These are phyloP conservation scores for Narcine bancroftii DNA, from an alignment of 2,113 vertebrate genomes.

Conservation along the genomic window DNA sequence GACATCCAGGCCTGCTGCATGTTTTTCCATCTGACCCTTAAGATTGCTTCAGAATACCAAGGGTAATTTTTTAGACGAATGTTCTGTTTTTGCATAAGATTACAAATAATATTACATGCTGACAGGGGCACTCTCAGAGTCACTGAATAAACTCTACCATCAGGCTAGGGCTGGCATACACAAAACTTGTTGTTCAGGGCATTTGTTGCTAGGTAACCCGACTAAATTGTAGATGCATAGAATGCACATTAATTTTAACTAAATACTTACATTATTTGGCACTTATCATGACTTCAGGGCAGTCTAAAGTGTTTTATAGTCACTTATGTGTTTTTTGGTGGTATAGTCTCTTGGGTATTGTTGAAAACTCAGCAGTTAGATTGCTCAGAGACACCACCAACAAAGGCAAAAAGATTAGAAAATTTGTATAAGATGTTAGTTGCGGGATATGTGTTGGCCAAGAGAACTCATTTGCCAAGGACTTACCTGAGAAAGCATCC, in stretches of 20 bases:
- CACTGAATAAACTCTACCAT: neutral
- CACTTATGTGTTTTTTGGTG: neutral
- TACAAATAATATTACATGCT: neutral
- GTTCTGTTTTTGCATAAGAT: neutral
- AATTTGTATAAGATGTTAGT: neutral
- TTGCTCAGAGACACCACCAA: neutral
- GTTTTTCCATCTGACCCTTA: conserved; percentile 15
- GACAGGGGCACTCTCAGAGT: neutral
- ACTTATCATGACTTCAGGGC: neutral
- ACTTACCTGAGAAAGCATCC: neutral
- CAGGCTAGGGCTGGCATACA: neutral
- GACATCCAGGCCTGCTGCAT: neutral
- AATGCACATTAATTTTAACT: neutral
- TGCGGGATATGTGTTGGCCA: neutral
- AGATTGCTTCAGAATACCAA: neutral
- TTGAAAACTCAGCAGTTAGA: neutral
- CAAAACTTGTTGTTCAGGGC: neutral
- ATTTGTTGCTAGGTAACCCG: conserved; percentile 22
- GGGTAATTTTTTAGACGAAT: neutral
- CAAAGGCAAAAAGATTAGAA: neutral
- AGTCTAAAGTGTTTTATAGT: neutral
- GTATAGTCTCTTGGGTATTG: neutral
- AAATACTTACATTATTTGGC: conserved; percentile 9
- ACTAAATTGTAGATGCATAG: neutral
- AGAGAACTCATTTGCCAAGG: neutral